These are phyloP conservation scores for Timandra comae DNA, from an alignment of 2,888 invertebrate genomes.

Conservation along the genomic window DNA sequence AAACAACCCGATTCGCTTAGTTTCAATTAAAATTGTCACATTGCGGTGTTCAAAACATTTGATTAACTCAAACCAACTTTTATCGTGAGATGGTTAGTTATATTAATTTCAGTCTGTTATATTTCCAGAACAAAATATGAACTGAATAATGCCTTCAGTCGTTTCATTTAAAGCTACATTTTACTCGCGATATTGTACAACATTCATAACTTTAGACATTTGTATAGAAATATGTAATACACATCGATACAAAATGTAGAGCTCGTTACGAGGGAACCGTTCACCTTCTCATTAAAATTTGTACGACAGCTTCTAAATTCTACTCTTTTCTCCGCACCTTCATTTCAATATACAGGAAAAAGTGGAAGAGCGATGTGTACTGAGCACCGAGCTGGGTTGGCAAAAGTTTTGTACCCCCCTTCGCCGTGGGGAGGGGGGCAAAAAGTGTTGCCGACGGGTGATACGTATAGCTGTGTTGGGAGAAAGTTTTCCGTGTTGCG, in stretches of 20 bases:
- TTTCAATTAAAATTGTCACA: no score
- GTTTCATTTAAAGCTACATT: no score
- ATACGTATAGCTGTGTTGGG: slow-evolving; percentile 70
- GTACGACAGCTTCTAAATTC: slow-evolving; percentile 75
- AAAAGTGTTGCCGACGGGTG: slow-evolving; percentile 76
- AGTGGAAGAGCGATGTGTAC: slow-evolving; percentile 75
- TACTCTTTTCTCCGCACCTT: slow-evolving; percentile 76
- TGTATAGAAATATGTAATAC: slow-evolving; percentile 44
- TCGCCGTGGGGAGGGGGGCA: slow-evolving; percentile 59
- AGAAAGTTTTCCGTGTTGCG: slow-evolving; percentile 77
- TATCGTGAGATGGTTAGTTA: no score
- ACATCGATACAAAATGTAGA: slow-evolving; percentile 40
- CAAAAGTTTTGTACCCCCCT: slow-evolving; percentile 69
- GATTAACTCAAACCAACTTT: no score
- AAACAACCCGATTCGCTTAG: no score
- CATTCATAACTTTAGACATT: slow-evolving; percentile 27
- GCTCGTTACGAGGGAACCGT: slow-evolving; percentile 58
- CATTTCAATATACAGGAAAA: slow-evolving; percentile 77
- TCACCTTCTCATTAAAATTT: slow-evolving; percentile 75
- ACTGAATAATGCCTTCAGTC: no score
- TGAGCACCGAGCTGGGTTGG: slow-evolving; percentile 68
- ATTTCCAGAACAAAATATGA: no score
- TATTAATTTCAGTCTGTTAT: no score
- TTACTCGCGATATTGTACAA: no score
- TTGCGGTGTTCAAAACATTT: no score